Evolutionary conservation across 2,113 vertebrate genomes (phyloP).

Genomic region (Gulo gulo): DNA sequence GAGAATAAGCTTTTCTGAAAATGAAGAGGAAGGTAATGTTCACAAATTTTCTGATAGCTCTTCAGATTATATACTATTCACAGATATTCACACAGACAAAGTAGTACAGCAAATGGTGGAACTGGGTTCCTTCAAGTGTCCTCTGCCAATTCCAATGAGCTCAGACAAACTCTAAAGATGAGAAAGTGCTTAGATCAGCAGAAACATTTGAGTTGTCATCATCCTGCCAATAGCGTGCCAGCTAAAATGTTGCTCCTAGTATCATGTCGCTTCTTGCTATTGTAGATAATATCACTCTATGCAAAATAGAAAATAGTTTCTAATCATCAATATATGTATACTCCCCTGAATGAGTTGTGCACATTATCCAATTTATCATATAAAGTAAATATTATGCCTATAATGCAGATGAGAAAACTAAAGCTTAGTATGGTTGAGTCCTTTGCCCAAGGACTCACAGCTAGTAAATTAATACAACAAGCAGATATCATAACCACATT

Average conservation of each 20-base stretch:
- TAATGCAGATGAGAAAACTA: not conserved
- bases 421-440: not conserved
- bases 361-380: not conserved
- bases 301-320: not conserved
- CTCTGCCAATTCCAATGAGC: not conserved
- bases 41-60: conserved; percentile 28
- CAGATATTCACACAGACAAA: not conserved
- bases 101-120: not conserved
- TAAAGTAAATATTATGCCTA: not conserved
- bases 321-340: not conserved
- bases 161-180: not conserved
- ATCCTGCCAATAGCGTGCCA: not conserved
- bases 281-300: not conserved
- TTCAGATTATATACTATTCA: not conserved
- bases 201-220: not conserved
- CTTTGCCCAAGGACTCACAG: not conserved
- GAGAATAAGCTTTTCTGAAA: not conserved
- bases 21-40: not conserved
- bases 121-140: not conserved
- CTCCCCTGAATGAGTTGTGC: not conserved
- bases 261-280: not conserved
- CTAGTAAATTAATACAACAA: not conserved
- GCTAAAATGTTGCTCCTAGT: not conserved
- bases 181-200: not conserved
- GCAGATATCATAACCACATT: not conserved